Evolutionary conservation across 1,140 invertebrate genomes (phyloP), one percentile per base, ranked within the genome.

Genomic region (Hestina assimilis): DNA sequence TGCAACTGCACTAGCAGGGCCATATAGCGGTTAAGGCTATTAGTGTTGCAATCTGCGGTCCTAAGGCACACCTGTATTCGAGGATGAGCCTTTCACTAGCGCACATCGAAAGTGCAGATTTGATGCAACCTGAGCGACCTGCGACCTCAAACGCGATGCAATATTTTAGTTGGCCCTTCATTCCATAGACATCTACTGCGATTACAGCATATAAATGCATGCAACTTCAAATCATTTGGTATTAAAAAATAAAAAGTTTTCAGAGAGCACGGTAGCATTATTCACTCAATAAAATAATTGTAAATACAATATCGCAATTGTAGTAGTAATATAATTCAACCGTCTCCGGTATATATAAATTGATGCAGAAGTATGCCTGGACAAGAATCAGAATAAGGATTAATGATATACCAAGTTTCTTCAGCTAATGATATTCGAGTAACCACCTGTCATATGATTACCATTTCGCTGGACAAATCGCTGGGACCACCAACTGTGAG

Each of bases 21-120:
- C 63, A 46, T 51, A 63, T 72, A 75, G 66, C 72, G 58, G 64
- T 59, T 54, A 63, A 43, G 54, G 48, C 47, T 60, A 66, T 59
- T 62, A 33, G 28, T 53, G 61, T 38, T 58, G 58, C 59, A 66
- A 48, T 48, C 47, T 64, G 47, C 51, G 38, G 59, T 59, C 42
- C 52, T 33, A 53, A 35, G 40, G 53, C 73, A 66, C 81, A 80
- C 77, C 81, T 82, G 73, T 60, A 29, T n/a, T 48, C 52, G 63
- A 69, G 63, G 78, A 82, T 78, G 79, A 66, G 68, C 81, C 81
- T 84, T 84, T 84, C 81, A 82, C 79, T 82, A 64, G 76, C 61
- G 62, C 67, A 69, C 59, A 79, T 79, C 67, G 81, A 82, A 82
- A 84, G 79, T 79, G 79, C 76, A 80, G 65, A 50, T 50, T 63